These are phyloP conservation scores for Drosophila kikkawai DNA, from an alignment of 1,140 invertebrate genomes.

Conservation along the genomic window DNA sequence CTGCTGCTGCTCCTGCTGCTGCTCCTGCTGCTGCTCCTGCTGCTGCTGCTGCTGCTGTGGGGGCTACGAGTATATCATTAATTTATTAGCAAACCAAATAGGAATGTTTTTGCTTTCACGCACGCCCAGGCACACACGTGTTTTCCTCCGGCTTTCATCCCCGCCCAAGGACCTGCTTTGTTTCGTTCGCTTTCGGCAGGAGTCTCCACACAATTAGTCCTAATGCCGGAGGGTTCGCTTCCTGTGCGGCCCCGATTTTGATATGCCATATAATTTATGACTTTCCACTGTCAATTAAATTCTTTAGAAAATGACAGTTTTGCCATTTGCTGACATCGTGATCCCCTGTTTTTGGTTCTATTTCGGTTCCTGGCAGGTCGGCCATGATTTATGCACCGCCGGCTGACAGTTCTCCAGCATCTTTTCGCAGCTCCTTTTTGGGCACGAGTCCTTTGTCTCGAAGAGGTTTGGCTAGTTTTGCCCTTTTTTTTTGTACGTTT, in stretches of 20 bases:
- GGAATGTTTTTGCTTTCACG: slow-evolving; percentile 56
- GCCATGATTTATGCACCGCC: slow-evolving; percentile 71
- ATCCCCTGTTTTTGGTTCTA: slow-evolving; percentile 36
- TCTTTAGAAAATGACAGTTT: slow-evolving; percentile 78
- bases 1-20: background rate
- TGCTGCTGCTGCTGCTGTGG: background rate
- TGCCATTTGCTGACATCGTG: slow-evolving; percentile 66
- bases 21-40: too few species aligned
- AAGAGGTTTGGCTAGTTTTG: slow-evolving; percentile 64
- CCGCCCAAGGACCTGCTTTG: slow-evolving; percentile 18
- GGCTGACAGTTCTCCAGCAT: slow-evolving; percentile 62
- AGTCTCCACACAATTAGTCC: slow-evolving; percentile 49
- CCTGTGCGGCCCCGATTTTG: slow-evolving; percentile 26
- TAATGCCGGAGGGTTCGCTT: slow-evolving; percentile 21
- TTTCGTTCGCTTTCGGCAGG: slow-evolving; percentile 12
- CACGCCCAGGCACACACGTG: slow-evolving; percentile 49
- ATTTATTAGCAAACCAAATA: slow-evolving; percentile 83
- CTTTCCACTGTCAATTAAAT: slow-evolving; percentile 81
- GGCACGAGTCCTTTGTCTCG: slow-evolving; percentile 23
- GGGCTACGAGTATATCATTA: slow-evolving; percentile 69
- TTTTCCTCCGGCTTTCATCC: slow-evolving; percentile 6
- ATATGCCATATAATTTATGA: slow-evolving; percentile 75
- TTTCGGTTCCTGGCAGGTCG: slow-evolving; percentile 39
- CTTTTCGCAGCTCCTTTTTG: slow-evolving; percentile 47
- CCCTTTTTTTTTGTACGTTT: slow-evolving; percentile 33